Percentiles rank a stretch among this genome's conserved stretches.
Evolutionary conservation across 2,113 vertebrate genomes (phyloP).

Genomic region (Hassar affinis): DNA sequence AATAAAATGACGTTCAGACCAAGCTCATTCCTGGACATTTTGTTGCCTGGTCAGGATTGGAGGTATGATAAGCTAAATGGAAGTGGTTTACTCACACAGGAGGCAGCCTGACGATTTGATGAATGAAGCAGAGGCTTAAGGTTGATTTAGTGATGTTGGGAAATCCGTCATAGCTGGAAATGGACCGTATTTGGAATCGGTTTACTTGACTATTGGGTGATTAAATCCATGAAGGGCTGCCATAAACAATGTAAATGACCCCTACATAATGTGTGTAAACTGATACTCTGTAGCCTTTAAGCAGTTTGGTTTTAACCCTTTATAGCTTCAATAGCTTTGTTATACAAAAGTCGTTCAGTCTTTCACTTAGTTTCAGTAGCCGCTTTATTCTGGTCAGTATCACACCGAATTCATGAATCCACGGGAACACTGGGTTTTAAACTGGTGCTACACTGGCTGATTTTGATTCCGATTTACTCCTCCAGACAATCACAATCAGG

Average conservation of each 20-base stretch:
- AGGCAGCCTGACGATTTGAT: conserved; percentile 20
- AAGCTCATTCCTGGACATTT: conserved; percentile 38
- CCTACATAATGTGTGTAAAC: conserved; percentile 5
- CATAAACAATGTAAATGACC: conserved; percentile 33
- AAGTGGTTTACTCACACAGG: conserved; percentile 27
- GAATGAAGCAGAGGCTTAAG: conserved; percentile 7
- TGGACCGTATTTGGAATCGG: conserved; percentile 28
- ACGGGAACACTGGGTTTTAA: no score
- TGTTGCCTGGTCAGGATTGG: conserved; percentile 21
- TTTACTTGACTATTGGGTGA: conserved; percentile 36
- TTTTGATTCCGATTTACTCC: no score
- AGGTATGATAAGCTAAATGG: conserved; percentile 41
- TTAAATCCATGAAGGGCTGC: conserved; percentile 22
- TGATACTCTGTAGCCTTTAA: neutral
- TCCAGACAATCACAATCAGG: no score
- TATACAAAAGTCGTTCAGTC: neutral
- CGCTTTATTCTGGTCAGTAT: neutral
- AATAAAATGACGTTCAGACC: conserved; percentile 44
- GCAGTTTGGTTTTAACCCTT: neutral
- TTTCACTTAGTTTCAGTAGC: neutral
- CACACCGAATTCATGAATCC: neutral
- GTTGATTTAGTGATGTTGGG: conserved; percentile 25
- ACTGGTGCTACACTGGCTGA: no score
- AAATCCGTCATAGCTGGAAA: conserved; percentile 40
- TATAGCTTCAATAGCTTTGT: neutral